Percentiles rank a stretch among this genome's conserved stretches.
phyloP scores from a whole-genome alignment of 2,113 vertebrate species.

The rabbit (Oryctolagus cuniculus) region DNA sequence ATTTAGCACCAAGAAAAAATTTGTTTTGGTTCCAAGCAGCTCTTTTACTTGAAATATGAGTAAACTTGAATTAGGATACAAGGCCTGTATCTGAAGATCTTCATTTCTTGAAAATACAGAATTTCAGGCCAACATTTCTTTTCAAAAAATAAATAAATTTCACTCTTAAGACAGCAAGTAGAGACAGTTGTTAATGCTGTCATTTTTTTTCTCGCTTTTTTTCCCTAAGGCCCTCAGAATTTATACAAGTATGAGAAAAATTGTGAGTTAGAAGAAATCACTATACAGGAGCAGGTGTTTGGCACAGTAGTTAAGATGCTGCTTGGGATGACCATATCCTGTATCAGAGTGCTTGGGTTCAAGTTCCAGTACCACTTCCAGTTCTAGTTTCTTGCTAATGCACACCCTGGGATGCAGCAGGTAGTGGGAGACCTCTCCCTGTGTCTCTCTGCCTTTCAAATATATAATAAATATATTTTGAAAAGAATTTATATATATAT shows the following conservation, averaged over 20 bases:
- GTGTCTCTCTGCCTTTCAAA: too few species aligned
- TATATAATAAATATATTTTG: too few species aligned
- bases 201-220: background rate
- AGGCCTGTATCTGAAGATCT: conserved; percentile 13
- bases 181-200: background rate
- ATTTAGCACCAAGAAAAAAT: background rate
- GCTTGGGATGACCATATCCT: too few species aligned
- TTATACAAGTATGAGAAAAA: background rate
- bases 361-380: too few species aligned
- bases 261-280: conserved; percentile 22
- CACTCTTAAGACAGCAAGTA: background rate
- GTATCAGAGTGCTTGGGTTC: too few species aligned
- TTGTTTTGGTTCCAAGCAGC: background rate
- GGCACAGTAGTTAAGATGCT: too few species aligned
- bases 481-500: too few species aligned
- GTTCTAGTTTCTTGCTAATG: too few species aligned
- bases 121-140: conserved; percentile 47
- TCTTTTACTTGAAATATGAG: conserved; percentile 20
- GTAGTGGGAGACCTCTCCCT: too few species aligned
- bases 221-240: background rate
- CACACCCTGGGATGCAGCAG: too few species aligned
- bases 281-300: too few species aligned
- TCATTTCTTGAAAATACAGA: conserved; percentile 33
- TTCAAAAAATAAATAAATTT: conserved; percentile 1
- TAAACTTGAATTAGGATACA: conserved; percentile 6